Evolutionary conservation across 2,888 invertebrate species (phyloP).

Genomic region (Eupsilia transversa): DNA sequence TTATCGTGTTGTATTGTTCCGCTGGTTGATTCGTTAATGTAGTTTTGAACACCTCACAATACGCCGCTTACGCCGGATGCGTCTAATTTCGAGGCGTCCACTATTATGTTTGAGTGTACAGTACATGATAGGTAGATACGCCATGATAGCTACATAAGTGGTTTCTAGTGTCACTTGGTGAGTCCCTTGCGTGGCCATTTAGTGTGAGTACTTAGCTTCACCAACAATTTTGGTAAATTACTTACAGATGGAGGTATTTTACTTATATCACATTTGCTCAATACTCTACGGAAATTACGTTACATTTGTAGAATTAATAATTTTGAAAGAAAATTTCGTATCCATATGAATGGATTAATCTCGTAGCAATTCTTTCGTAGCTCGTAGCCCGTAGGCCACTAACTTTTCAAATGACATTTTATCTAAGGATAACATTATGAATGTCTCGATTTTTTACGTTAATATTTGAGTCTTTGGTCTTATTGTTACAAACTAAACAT

Average conservation of each 20-base stretch:
- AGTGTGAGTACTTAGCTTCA: slow-evolving; percentile 32
- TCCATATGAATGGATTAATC: not conserved
- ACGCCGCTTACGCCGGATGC: slow-evolving; percentile 58
- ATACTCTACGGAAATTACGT: slow-evolving; percentile 29
- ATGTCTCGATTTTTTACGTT: not conserved
- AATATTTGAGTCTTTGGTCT: not conserved
- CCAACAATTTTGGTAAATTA: slow-evolving; percentile 29
- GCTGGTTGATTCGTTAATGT: slow-evolving; percentile 64
- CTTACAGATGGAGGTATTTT: slow-evolving; percentile 5
- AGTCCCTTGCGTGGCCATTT: slow-evolving; percentile 55
- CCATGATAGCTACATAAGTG: slow-evolving; percentile 66
- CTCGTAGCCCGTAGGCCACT: not conserved
- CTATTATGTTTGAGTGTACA: slow-evolving; percentile 61
- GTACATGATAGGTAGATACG: slow-evolving; percentile 55
- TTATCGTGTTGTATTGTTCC: slow-evolving; percentile 59
- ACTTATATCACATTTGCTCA: slow-evolving; percentile 8
- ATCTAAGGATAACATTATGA: not conserved
- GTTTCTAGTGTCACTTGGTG: slow-evolving; percentile 64
- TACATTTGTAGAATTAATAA: slow-evolving; percentile 22
- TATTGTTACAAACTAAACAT: slow-evolving; percentile 23
- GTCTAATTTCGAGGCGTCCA: slow-evolving; percentile 59
- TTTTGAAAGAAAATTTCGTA: slow-evolving; percentile 1
- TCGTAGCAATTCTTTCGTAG: slow-evolving; percentile 10
- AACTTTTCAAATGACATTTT: not conserved
- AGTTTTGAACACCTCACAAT: slow-evolving; percentile 67